Evolutionary conservation across 2,888 invertebrate species (phyloP), one percentile per base, ranked within the genome.

Genomic region (Cheilosia soror): DNA sequence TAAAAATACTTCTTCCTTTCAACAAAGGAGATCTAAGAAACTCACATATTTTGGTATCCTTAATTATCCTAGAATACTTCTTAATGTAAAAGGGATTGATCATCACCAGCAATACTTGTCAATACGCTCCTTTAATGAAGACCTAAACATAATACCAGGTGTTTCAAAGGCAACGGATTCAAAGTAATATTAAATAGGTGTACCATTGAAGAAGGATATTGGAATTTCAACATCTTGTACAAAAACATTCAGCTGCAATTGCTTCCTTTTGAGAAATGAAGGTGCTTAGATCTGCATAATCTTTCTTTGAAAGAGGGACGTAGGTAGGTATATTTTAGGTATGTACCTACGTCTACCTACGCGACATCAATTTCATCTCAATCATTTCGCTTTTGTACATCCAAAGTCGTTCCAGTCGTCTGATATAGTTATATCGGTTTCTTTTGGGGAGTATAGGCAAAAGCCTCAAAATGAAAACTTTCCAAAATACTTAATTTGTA

Each of bases 401-500:
- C n/a, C 42, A 33, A 44, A 37, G 25, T 47, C 29, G 47, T 37
- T 33, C 9, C 15, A 33, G 25, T 58, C 58, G 15, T 40, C 27
- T 3, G 4, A 31, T 44, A 40, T 3, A 33, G 33, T 9, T 33
- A 9, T 29, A 57, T 71, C 63, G 55, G 44, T 7, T 44, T 20
- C 37, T 58, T 20, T 40, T n/a, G 7, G n/a, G 2, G 1, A 4
- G 7, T 7, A 25, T 44, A 7, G 27, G 25, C 66, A 63, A 73
- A 58, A 42, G 51, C 25, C 60, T 29, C 7, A 55, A 72, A 47
- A 62, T 47, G 60, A 62, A 66, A 72, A 68, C 72, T 60, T 66
- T 25, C 31, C 20, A 57, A 44, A 78, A 83, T 68, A 72, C 66
- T 78, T 73, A 83, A 73, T 75, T 79, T 79, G 62, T 84, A 75